These are phyloP conservation scores for Ricordea florida DNA, from an alignment of 92 coral and sea anemone species.

Conservation along the genomic window DNA sequence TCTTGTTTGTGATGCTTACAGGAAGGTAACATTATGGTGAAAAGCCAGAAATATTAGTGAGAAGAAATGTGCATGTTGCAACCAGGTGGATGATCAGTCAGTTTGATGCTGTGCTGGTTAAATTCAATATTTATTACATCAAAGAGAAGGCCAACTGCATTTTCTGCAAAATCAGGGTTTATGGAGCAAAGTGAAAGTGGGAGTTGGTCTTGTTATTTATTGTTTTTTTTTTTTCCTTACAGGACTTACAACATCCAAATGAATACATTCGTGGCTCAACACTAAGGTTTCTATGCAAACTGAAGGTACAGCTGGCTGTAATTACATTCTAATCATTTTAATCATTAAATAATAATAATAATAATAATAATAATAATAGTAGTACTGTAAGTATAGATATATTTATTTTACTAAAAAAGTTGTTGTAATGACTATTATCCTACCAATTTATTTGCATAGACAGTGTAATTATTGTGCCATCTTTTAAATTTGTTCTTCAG, in stretches of 20 bases:
- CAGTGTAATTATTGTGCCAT: not conserved
- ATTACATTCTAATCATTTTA: not conserved
- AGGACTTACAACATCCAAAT: slow-evolving; percentile 99
- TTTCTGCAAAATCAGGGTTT: no score
- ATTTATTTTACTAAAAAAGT: no score
- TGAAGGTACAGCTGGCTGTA: slow-evolving; percentile 75
- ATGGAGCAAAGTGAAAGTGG: not conserved
- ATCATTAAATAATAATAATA: no score
- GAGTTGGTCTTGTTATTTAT: not conserved
- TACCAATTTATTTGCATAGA: no score
- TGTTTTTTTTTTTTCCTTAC: not conserved
- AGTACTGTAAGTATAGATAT: no score
- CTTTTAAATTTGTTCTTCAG: slow-evolving; percentile 15
- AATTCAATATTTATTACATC: no score
- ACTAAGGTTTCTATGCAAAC: slow-evolving; percentile 91
- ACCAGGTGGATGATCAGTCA: no score
- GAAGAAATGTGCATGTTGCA: no score
- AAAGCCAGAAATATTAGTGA: not conserved
- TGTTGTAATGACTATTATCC: no score
- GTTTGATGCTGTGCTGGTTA: no score
- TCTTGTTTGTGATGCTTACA: slow-evolving; percentile 97
- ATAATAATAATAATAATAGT: no score
- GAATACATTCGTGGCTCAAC: slow-evolving; percentile 98
- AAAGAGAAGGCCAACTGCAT: no score
- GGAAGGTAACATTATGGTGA: slow-evolving; percentile 68